Conservation (phyloP, 1,140 invertebrate genomes). For the Gonioctena quinquepunctata region DNA sequence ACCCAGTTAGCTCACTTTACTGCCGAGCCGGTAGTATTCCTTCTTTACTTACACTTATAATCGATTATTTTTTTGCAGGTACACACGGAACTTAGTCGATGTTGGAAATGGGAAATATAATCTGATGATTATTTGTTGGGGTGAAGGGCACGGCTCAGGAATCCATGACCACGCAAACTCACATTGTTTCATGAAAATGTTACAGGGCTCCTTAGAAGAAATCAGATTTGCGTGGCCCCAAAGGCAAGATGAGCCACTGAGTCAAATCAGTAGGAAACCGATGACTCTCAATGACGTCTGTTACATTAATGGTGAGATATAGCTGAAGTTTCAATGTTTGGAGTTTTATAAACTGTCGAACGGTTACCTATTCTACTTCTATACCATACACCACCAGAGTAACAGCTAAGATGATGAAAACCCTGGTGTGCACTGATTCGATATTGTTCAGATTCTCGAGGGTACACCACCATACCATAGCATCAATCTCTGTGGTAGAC, state of each 20-base stretch:
- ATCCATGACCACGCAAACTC: slow-evolving; percentile 97
- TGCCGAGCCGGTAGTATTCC: too few relatives aligned
- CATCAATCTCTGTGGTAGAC: too few relatives aligned
- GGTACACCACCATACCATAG: too few relatives aligned
- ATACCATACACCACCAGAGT: too few relatives aligned
- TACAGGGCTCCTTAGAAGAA: slow-evolving; percentile 73
- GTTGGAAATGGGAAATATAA: slow-evolving; percentile 97
- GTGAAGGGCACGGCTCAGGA: slow-evolving; percentile 89
- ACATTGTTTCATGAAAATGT: slow-evolving; percentile 97
- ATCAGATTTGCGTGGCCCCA: slow-evolving; percentile 76
- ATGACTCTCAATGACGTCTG: slow-evolving; percentile 80
- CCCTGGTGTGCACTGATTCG: too few relatives aligned
- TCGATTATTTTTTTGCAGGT: slow-evolving; percentile 69
- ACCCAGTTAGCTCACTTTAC: too few relatives aligned
- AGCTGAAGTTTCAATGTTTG: too few relatives aligned
- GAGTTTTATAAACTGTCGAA: too few relatives aligned
- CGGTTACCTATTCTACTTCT: too few relatives aligned
- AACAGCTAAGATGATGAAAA: too few relatives aligned
- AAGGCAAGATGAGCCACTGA: slow-evolving; percentile 57
- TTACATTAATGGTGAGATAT: slow-evolving; percentile 90
- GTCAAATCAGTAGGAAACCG: slow-evolving; percentile 66
- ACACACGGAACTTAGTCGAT: slow-evolving; percentile 93
- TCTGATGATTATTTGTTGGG: slow-evolving; percentile 96
- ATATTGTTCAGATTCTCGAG: too few relatives aligned
- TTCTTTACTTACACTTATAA: too few relatives aligned